These are phyloP conservation scores for Gasterosteus nipponicus DNA, from an alignment of 2,113 vertebrate species.

Conservation along the genomic window DNA sequence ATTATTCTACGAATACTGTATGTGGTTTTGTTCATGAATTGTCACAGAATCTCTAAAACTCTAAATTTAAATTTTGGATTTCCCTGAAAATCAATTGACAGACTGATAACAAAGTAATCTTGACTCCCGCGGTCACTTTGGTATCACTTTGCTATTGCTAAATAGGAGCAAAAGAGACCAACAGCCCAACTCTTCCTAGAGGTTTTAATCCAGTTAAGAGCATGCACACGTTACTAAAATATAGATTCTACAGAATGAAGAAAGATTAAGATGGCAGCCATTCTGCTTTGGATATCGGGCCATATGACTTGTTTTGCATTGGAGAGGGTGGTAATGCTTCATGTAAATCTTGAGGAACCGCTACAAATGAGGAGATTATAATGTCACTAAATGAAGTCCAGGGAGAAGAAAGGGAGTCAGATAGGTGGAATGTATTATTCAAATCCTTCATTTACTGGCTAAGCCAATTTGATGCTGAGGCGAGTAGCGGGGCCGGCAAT, in stretches of 20 bases:
- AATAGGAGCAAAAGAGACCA: neutral
- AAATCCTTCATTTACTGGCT: constrained; percentile 81
- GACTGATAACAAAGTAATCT: no score
- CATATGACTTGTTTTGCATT: constrained; percentile 6
- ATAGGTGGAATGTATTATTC: constrained; percentile 79
- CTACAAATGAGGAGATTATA: constrained; percentile 60
- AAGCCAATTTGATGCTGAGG: constrained; percentile 81
- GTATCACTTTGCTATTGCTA: neutral
- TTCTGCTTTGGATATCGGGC: neutral
- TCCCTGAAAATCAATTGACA: neutral
- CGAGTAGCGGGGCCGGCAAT: constrained; percentile 65
- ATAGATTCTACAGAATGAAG: neutral
- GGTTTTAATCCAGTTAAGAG: neutral
- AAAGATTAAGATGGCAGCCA: neutral
- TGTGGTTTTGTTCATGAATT: neutral
- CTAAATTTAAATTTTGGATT: neutral
- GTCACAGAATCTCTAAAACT: neutral
- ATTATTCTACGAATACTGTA: neutral
- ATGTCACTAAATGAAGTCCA: constrained; percentile 60
- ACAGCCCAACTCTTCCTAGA: neutral
- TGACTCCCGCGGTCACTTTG: neutral
- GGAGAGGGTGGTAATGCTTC: neutral
- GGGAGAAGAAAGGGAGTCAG: constrained; percentile 53
- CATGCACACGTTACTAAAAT: neutral
- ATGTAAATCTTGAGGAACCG: constrained; percentile 34